Evolutionary conservation across 2,888 invertebrate genomes (phyloP), one percentile per base, ranked within the genome.

Genomic region (Eudasyphora cyanicolor): DNA sequence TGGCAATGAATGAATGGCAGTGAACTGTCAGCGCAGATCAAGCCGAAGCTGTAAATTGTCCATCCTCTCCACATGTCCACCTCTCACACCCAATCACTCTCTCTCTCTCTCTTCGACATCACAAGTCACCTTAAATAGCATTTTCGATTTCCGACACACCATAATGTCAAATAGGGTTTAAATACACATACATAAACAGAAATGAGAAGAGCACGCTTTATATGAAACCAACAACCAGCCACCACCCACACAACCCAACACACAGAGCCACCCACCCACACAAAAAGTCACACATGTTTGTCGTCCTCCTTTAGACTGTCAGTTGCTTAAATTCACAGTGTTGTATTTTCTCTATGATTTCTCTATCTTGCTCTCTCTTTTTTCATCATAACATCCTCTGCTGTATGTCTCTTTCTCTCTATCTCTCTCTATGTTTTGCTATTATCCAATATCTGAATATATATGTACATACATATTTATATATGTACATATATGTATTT

Each of bases 321-420:
- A 42, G 67, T 42, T 67, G 67, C 67, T 67, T 67, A 42, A 24
- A 67, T 67, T 67, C 67, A 67, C 42, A 10, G 67, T 24, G 21
- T 67, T 67, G 67, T 67, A 21, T 42, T 67, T 67, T 57, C 17
- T 67, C 67, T 67, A 67, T 42, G 67, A 35, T 67, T 81, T 73
- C 73, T 84, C 78, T 81, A 51, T 84, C 76, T 82, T 69, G 64
- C 78, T 76, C 75, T 76, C 75, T 78, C 78, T 84, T 79, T 49
- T 49, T 84, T 67, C 60, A n/a, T n/a, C n/a, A 75, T 81, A 79
- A 64, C 79, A 79, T 76, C 45, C 73, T 75, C 54, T 84, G 82
- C 82, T 76, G 81, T 82, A 49, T 85, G 42, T 79, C 60, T 82
- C 57, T 76, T 35, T 81, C 62, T 80, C 62, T 76, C n/a, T 82